These are phyloP conservation scores for Callimorpha dominula DNA, from an alignment of 2,888 invertebrate genomes.

Conservation along the genomic window DNA sequence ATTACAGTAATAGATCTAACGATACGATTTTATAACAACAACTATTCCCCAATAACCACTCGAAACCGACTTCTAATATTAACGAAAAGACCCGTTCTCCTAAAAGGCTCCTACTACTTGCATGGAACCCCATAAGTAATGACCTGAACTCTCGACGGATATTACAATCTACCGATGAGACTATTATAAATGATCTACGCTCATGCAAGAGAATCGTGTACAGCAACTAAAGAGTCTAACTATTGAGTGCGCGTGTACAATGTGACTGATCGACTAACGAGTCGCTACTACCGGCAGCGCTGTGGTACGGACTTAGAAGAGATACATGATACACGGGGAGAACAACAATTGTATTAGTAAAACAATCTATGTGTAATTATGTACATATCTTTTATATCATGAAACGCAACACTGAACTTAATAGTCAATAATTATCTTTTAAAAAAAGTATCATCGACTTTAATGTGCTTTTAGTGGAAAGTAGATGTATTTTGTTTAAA, in stretches of 20 bases:
- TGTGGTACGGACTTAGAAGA: conserved; percentile 66
- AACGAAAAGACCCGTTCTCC: not conserved
- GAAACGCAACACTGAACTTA: not conserved
- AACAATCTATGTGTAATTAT: no score
- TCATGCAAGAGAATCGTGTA: conserved; percentile 24
- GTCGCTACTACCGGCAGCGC: conserved; percentile 62
- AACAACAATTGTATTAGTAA: conserved; percentile 54
- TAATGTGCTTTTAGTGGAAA: no score
- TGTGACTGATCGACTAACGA: conserved; percentile 26
- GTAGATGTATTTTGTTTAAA: no score
- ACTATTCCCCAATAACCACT: not conserved
- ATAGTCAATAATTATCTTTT: no score
- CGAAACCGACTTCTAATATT: not conserved
- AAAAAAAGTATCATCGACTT: no score
- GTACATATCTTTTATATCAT: not conserved
- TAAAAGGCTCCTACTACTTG: not conserved
- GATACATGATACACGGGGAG: conserved; percentile 61
- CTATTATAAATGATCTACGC: conserved; percentile 9
- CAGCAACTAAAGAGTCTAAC: conserved; percentile 58
- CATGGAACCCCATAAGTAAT: not conserved
- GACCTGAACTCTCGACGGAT: not conserved
- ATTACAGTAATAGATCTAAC: not conserved
- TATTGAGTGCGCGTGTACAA: conserved; percentile 52
- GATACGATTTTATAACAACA: no score
- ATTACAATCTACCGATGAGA: conserved; percentile 13